A percentile compares a stretch with the other conserved stretches of the same genome.
Conservation (phyloP, 2,888 invertebrate genomes). For the Parnassius glacialis region DNA sequence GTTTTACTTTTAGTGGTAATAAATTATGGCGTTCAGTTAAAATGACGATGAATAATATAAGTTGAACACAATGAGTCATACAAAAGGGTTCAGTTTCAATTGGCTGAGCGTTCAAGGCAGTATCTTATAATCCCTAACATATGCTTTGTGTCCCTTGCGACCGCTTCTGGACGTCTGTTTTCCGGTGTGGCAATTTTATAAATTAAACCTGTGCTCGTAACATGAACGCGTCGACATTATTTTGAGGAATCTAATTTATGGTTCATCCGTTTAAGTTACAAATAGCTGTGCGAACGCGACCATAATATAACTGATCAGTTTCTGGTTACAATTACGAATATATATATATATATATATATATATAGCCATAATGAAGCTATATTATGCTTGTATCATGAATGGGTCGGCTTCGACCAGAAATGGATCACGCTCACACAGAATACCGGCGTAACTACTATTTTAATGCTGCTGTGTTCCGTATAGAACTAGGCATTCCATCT, state of each 20-base stretch:
- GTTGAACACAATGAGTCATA: constrained; percentile 46
- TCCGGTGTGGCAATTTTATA: constrained; percentile 54
- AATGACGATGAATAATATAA: constrained; percentile 29
- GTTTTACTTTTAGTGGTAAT: neutral
- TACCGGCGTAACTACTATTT: no score
- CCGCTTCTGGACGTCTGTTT: constrained; percentile 43
- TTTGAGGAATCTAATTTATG: constrained; percentile 40
- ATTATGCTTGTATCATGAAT: no score
- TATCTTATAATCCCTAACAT: constrained; percentile 31
- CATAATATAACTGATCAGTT: constrained; percentile 18
- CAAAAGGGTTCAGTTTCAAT: constrained; percentile 50
- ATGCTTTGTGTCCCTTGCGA: constrained; percentile 38
- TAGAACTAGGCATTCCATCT: no score
- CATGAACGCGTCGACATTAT: constrained; percentile 36
- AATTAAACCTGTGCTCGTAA: constrained; percentile 49
- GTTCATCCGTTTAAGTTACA: constrained; percentile 3
- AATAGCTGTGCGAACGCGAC: neutral
- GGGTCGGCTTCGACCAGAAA: no score
- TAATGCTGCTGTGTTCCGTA: no score
- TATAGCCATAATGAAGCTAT: no score
- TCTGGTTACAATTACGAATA: constrained; percentile 6
- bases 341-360: no score
- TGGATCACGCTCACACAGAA: no score
- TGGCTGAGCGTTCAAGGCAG: constrained; percentile 30
- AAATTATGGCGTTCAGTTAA: neutral